Percentiles rank a stretch among this genome's conserved stretches.
Conservation (phyloP, 2,797 vertebrate species). For the Mus caroli region DNA sequence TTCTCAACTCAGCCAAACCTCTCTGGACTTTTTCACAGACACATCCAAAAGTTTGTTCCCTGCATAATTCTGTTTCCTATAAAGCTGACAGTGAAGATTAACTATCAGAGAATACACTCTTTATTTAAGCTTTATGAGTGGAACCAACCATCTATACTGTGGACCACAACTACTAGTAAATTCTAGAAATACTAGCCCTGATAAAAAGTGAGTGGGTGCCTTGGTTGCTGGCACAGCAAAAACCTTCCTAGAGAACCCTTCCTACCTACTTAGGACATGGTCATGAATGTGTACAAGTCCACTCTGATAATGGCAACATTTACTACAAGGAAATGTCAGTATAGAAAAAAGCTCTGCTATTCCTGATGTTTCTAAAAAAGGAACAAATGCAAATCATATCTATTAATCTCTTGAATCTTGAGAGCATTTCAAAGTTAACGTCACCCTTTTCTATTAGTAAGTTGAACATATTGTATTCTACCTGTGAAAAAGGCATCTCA, state of each 20-base stretch:
- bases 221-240: not conserved
- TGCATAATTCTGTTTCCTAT: not conserved
- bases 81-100: not conserved
- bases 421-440: slow-evolving; percentile 50
- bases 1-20: not conserved
- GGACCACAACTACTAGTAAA: not conserved
- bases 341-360: not conserved
- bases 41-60: not conserved
- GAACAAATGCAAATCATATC: not conserved
- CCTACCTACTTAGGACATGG: not conserved
- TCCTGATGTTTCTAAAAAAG: not conserved
- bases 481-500: not conserved
- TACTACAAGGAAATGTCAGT: slow-evolving; percentile 26
- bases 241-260: not conserved
- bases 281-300: not conserved
- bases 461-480: not conserved
- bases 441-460: not conserved
- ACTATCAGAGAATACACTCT: not conserved
- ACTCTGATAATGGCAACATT: not conserved
- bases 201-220: not conserved
- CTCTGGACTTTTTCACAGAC: not conserved
- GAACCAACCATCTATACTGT: not conserved
- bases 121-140: not conserved
- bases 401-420: not conserved
- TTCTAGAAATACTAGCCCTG: not conserved